phyloP scores from a whole-genome alignment of 2,797 vertebrate species.

The Acanthurus lineatus region DNA sequence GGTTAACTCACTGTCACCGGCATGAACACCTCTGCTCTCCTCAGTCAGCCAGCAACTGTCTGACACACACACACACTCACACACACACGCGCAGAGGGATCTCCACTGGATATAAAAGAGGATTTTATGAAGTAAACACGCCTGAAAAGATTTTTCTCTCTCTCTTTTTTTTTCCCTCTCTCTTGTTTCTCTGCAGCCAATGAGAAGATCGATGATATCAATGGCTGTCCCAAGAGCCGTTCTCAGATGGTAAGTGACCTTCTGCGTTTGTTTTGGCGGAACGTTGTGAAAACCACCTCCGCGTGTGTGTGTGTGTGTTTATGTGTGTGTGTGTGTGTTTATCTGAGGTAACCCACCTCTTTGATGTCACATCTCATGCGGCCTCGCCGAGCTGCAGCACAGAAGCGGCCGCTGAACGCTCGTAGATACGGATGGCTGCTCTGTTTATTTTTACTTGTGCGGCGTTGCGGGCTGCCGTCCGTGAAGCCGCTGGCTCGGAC shows the following conservation, averaged over 20 bases:
- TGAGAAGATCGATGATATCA: slow-evolving; percentile 98
- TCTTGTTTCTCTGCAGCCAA: slow-evolving; percentile 87
- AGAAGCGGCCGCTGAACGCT: slow-evolving; percentile 46
- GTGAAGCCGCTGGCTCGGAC: slow-evolving; percentile 72
- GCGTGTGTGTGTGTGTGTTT: slow-evolving; percentile 29
- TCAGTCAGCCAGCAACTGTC: slow-evolving; percentile 58
- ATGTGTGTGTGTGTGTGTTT: not conserved
- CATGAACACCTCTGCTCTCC: slow-evolving; percentile 68
- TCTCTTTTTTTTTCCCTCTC: slow-evolving; percentile 33
- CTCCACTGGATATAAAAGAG: slow-evolving; percentile 47
- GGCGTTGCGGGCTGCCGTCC: slow-evolving; percentile 59
- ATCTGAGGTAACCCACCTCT: slow-evolving; percentile 32
- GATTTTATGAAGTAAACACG: slow-evolving; percentile 46
- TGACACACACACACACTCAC: slow-evolving; percentile 50
- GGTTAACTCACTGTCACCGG: slow-evolving; percentile 46
- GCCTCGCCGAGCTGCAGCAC: slow-evolving; percentile 19
- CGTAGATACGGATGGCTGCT: slow-evolving; percentile 55
- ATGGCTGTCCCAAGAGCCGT: slow-evolving; percentile 96
- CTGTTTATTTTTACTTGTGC: slow-evolving; percentile 77
- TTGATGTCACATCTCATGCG: slow-evolving; percentile 38
- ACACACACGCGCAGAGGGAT: slow-evolving; percentile 45
- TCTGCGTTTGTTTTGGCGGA: slow-evolving; percentile 54
- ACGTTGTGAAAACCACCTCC: slow-evolving; percentile 43
- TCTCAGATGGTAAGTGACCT: slow-evolving; percentile 96
- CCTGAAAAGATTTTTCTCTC: slow-evolving; percentile 36